These are phyloP conservation scores for Perca flavescens DNA, from an alignment of 2,113 vertebrate species.

Conservation along the genomic window DNA sequence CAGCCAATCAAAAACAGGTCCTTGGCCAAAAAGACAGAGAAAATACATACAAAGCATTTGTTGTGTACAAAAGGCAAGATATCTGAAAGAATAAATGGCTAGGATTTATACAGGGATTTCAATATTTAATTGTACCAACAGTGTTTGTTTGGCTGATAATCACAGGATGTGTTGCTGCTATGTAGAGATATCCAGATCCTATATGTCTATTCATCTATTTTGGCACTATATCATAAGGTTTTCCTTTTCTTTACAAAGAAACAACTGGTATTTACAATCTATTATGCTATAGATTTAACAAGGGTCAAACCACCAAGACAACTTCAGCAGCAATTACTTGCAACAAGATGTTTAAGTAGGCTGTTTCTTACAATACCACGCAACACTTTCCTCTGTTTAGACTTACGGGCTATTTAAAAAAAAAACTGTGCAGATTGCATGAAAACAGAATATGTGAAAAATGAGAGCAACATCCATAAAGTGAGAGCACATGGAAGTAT, in stretches of 20 bases:
- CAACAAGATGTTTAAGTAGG: constrained; percentile 51
- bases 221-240: constrained; percentile 31
- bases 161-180: constrained; percentile 39
- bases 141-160: constrained; percentile 48
- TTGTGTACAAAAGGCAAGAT: constrained; percentile 49
- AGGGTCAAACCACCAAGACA: constrained; percentile 33
- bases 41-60: constrained; percentile 59
- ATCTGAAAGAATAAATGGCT: constrained; percentile 54
- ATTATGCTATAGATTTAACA: constrained; percentile 50
- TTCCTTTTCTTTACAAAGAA: constrained; percentile 26
- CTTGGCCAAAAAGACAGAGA: constrained; percentile 56
- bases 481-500: constrained; percentile 29
- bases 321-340: constrained; percentile 47
- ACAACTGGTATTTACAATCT: constrained; percentile 38
- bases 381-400: constrained; percentile 51
- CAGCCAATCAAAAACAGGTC: constrained; percentile 53
- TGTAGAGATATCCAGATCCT: constrained; percentile 40
- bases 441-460: constrained; percentile 49
- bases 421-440: constrained; percentile 24
- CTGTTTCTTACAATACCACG: constrained; percentile 50
- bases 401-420: background rate
- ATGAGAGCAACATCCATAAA: constrained; percentile 26
- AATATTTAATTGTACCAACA: constrained; percentile 43
- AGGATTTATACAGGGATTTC: constrained; percentile 11
- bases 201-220: constrained; percentile 14